Evolutionary conservation across 2,113 vertebrate species (phyloP).

Genomic region (Hystrix cristata): DNA sequence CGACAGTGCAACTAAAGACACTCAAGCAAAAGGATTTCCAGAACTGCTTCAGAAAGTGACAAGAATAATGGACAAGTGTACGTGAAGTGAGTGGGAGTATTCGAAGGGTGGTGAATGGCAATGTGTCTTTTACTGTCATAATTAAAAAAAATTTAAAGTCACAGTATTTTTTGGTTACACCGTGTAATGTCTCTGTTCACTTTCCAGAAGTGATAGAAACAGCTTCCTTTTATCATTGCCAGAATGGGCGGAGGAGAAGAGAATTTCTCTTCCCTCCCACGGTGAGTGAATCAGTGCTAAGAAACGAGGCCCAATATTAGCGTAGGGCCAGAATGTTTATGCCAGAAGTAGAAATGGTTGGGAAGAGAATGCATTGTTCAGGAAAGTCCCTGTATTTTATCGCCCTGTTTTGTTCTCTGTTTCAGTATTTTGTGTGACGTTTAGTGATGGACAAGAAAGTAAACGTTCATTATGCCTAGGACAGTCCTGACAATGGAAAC

Average conservation of each 20-base stretch:
- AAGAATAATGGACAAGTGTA: neutral
- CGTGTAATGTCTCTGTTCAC: neutral
- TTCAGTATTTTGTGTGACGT: neutral
- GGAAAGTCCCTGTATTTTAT: neutral
- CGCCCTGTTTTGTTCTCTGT: slow-evolving; percentile 6
- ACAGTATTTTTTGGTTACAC: neutral
- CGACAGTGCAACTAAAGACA: neutral
- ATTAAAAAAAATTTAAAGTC: neutral
- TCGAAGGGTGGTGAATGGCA: neutral
- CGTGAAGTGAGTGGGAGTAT: neutral
- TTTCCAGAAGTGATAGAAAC: slow-evolving; percentile 34
- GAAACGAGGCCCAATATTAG: neutral
- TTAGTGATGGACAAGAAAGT: slow-evolving; percentile 38
- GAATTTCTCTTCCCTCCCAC: neutral
- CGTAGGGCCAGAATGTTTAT: neutral
- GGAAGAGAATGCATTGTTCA: neutral
- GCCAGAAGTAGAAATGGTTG: neutral
- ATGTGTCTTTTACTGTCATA: neutral
- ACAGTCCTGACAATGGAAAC: neutral
- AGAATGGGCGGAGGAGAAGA: neutral
- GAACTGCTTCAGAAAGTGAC: neutral
- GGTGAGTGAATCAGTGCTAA: neutral
- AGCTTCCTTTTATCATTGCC: neutral
- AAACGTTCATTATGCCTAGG: neutral
- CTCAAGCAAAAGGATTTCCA: neutral